A percentile compares a stretch with the other conserved stretches of the same genome.
Evolutionary conservation across 2,113 vertebrate species (phyloP).

Genomic region (Nycticryphes semicollaris): DNA sequence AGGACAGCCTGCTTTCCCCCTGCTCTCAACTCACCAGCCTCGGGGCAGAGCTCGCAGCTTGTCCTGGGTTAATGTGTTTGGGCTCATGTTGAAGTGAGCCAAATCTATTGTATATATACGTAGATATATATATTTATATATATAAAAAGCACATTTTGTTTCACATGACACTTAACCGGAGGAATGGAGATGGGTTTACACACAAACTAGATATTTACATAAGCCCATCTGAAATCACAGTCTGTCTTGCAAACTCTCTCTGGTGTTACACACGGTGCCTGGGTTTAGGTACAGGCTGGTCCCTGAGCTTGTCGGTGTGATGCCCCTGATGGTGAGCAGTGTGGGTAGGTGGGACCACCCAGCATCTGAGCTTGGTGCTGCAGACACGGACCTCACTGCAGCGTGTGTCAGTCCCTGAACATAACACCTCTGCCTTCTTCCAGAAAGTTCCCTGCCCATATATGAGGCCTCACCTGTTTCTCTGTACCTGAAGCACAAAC

Average conservation of each 20-base stretch:
- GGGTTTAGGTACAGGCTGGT: neutral
- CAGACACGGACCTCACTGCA: neutral
- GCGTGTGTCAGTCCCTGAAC: neutral
- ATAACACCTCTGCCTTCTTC: fast-evolving
- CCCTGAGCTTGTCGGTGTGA: fast-evolving
- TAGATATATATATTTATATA: neutral
- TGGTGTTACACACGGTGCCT: fast-evolving
- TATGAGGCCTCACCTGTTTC: neutral
- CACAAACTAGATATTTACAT: neutral
- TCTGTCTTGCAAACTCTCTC: neutral
- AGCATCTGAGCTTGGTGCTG: neutral
- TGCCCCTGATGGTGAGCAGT: neutral
- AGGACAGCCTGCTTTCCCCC: constrained; percentile 2
- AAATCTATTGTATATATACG: neutral
- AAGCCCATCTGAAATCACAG: neutral
- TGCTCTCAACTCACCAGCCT: neutral
- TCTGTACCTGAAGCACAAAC: neutral
- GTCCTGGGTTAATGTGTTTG: neutral
- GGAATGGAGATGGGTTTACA: neutral
- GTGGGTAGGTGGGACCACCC: neutral
- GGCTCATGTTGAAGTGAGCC: neutral
- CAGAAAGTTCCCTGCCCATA: neutral
- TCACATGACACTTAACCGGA: neutral
- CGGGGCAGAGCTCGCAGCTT: neutral
- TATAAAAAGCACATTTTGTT: neutral